Base-by-base conservation (phyloP, 2,888 invertebrate genomes). In the Allacma fusca region DNA sequence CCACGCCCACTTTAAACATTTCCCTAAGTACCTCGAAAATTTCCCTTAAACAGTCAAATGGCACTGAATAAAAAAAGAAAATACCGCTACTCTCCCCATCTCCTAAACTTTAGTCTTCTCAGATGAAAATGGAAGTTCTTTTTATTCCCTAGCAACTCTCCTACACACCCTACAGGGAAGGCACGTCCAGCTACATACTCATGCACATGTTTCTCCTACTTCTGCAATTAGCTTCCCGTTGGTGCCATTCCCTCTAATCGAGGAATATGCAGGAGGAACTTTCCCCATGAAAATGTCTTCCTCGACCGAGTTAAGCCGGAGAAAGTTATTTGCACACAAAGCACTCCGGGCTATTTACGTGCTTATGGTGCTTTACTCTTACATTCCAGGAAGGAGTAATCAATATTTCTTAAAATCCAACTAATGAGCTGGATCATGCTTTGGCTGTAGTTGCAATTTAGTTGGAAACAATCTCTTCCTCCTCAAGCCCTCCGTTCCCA, bases 251-350 rank as follows among this genome's bases (percentile, higher is more conserved):
- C 4, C 34, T 34, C 34, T 34, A 34, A 34, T 34, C 34, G 34
- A 34, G 34, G 34, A 34, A 34, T 9, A 34, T 4, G 34, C 5
- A 34, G 5, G 34, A 34, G 4, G 50, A 50, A 50, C 50, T 50
- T 50, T 50, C 50, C 2, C n/a, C n/a, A 34, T 5, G 16, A 50
- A 50, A 50, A 19, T 50, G 5, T 13, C 40, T 50, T 16, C 19
- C 50, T 19, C 50, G 50, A 2, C 19, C 34, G 4, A 34, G 34
- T 34, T 34, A 34, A 34, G 1, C 28, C 26, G 23, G 67, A 50
- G 26, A 44, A 72, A 72, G 19, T 44, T 71, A 78, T 75, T 75
- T 67, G 70, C 70, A 71, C 44, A 62, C 64, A 70, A 70, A 62
- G 34, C 34, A 26, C 74, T 67, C 74, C 4, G n/a, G 50, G 74